A percentile compares a stretch with the other conserved stretches of the same genome.
These are phyloP conservation scores for Temnothorax curvispinosus DNA, from an alignment of 1,140 invertebrate genomes.

Conservation along the genomic window DNA sequence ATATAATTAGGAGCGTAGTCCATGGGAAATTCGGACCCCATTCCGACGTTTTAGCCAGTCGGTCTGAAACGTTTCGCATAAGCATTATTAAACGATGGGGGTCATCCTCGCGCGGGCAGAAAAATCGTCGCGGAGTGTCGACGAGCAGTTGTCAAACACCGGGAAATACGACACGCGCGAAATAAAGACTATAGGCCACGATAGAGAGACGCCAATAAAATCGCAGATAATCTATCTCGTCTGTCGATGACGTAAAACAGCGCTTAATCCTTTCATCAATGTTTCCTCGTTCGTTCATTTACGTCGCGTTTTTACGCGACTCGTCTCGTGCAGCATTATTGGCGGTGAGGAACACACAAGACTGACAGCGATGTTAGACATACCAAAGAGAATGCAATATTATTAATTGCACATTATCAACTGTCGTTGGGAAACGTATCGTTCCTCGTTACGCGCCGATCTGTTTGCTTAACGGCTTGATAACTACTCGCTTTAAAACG, in stretches of 20 bases:
- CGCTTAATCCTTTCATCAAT: background rate
- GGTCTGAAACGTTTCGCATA: conserved; percentile 48
- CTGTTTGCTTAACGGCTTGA: conserved; percentile 47
- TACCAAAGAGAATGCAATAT: conserved; percentile 15
- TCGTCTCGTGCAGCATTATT: background rate
- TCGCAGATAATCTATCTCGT: background rate
- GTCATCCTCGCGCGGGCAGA: conserved; percentile 53
- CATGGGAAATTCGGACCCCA: conserved; percentile 84
- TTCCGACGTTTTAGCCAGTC: conserved; percentile 61
- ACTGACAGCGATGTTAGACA: background rate
- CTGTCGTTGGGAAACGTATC: conserved; percentile 12
- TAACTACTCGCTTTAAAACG: conserved; percentile 29
- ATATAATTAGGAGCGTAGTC: conserved; percentile 83
- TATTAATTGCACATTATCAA: conserved; percentile 48
- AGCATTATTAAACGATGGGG: conserved; percentile 57
- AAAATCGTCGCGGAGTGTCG: conserved; percentile 45
- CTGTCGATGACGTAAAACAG: conserved; percentile 25
- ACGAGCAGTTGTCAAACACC: conserved; percentile 52
- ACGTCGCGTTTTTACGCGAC: conserved; percentile 10
- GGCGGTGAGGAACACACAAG: background rate
- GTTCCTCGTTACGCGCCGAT: conserved; percentile 15
- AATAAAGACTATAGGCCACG: background rate
- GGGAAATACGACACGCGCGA: conserved; percentile 37
- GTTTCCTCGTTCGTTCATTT: conserved; percentile 46
- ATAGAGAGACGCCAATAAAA: background rate